Conservation (phyloP, 1,140 invertebrate species). For the Coenobita brevimanus region DNA sequence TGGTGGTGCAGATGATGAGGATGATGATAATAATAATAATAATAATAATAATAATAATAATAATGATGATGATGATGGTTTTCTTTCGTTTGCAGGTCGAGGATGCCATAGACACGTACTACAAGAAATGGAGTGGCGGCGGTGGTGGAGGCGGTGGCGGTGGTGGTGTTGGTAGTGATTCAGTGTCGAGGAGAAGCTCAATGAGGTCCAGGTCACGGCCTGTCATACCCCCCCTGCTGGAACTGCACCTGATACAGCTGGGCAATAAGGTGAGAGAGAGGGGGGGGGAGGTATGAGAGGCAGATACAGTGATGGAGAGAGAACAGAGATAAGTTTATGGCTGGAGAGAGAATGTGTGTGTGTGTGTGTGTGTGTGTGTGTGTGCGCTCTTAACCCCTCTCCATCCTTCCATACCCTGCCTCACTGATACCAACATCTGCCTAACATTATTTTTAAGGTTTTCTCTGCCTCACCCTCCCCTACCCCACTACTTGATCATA, state of each 20-base stretch:
- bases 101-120: constrained; percentile 48
- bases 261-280: constrained; percentile 41
- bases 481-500: too few species aligned
- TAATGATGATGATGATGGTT: background rate
- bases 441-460: too few species aligned
- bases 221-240: constrained; percentile 43
- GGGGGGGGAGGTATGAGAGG: background rate
- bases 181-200: background rate
- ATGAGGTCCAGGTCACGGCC: constrained; percentile 48
- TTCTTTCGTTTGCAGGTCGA: constrained; percentile 30
- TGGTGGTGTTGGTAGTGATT: background rate
- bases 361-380: background rate
- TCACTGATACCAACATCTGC: background rate
- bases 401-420: background rate
- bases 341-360: background rate
- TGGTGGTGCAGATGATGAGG: too few species aligned
- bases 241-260: constrained; percentile 51
- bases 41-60: too few species aligned
- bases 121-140: background rate
- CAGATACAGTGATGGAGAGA: background rate
- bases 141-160: background rate
- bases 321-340: background rate
- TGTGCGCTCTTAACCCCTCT: background rate
- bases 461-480: too few species aligned
- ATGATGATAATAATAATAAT: too few species aligned